Conservation (phyloP, 2,113 vertebrate genomes). For the Alethe castanea region DNA sequence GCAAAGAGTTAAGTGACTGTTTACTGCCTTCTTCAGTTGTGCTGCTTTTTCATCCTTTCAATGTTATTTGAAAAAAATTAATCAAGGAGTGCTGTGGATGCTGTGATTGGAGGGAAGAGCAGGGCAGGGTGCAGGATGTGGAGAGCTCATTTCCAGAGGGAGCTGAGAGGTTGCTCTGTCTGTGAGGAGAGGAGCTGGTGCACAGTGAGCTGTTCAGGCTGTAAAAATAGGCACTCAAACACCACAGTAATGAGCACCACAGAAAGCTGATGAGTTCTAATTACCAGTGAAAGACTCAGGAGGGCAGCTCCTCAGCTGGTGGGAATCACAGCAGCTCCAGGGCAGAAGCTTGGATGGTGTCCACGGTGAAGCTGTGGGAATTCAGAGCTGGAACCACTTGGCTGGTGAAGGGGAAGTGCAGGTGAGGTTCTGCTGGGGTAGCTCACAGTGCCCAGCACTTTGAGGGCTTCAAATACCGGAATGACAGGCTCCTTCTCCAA, state of each 20-base stretch:
- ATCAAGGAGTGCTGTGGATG: neutral
- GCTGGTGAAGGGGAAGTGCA: neutral
- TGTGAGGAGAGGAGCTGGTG: neutral
- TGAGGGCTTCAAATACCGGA: neutral
- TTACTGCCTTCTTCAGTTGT: neutral
- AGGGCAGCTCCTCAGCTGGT: constrained; percentile 15
- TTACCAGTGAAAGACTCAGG: neutral
- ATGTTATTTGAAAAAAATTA: neutral
- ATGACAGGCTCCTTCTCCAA: neutral
- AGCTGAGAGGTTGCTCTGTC: neutral
- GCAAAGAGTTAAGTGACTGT: neutral
- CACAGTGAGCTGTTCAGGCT: neutral
- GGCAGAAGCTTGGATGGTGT: neutral
- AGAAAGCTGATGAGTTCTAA: constrained; percentile 50
- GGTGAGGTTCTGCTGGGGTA: neutral
- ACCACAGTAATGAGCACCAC: constrained; percentile 2
- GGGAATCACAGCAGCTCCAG: neutral
- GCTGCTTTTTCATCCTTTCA: neutral
- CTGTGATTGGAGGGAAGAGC: neutral
- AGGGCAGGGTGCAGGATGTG: neutral
- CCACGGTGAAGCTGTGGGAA: neutral
- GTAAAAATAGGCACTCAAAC: neutral
- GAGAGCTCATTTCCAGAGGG: constrained; percentile 4
- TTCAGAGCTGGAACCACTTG: neutral
- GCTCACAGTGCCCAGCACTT: neutral